phyloP scores from a whole-genome alignment of 30 jellyfish, hydroid and myxozoan genomes.

The Hydra vulgaris region DNA sequence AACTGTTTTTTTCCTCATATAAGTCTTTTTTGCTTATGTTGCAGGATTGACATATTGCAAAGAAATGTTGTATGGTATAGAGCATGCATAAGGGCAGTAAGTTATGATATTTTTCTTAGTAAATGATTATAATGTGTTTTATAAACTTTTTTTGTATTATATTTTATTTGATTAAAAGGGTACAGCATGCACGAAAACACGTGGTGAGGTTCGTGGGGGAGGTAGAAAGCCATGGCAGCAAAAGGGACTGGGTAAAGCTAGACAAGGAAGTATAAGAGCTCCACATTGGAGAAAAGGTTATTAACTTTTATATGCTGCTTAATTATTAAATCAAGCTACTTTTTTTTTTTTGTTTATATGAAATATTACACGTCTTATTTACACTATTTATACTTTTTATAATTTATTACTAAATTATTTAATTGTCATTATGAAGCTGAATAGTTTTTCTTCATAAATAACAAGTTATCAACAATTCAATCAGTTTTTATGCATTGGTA shows the following conservation, averaged over 20 bases:
- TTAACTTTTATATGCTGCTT: background rate
- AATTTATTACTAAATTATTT: too few relatives aligned
- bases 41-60: constrained; percentile 92
- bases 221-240: constrained; percentile 98
- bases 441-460: too few relatives aligned
- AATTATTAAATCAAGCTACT: background rate
- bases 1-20: too few relatives aligned
- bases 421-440: too few relatives aligned
- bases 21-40: too few relatives aligned
- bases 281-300: constrained; percentile 97
- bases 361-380: too few relatives aligned
- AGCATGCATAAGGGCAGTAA: constrained; percentile 67
- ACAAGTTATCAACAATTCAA: too few relatives aligned
- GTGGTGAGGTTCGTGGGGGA: constrained; percentile 96
- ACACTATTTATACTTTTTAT: too few relatives aligned
- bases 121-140: background rate
- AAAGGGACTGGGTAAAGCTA: constrained; percentile 91
- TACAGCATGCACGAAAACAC: constrained; percentile 64
- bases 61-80: constrained; percentile 94
- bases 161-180: constrained; percentile 37
- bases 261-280: constrained; percentile 98
- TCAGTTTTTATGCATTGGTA: too few relatives aligned
- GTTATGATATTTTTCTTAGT: background rate
- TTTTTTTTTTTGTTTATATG: background rate
- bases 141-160: background rate